phyloP scores from a whole-genome alignment of 2,113 vertebrate species.

The Brachyistius frenatus region DNA sequence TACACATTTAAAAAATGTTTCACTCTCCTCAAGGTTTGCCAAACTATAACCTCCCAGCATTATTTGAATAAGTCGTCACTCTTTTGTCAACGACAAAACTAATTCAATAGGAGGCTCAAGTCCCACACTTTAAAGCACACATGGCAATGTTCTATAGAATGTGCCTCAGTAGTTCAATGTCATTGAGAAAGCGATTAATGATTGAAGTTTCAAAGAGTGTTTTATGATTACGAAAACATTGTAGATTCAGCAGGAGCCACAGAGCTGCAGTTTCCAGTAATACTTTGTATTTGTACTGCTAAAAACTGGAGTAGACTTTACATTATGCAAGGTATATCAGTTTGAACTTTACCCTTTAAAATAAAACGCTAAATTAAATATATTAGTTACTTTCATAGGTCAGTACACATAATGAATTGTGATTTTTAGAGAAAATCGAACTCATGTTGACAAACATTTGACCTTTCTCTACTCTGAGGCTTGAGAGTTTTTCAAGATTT shows the following conservation, averaged over 20 bases:
- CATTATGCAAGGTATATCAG: neutral
- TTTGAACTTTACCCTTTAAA: neutral
- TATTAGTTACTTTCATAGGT: neutral
- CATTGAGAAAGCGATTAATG: neutral
- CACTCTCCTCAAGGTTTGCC: neutral
- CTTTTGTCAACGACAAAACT: no score
- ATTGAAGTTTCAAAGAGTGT: neutral
- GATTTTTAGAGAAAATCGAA: neutral
- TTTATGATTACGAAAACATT: neutral
- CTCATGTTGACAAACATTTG: neutral
- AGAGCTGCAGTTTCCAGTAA: neutral
- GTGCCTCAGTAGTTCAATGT: neutral
- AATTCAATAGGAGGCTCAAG: no score
- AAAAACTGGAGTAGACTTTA: no score
- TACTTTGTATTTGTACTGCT: no score
- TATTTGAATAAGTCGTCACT: no score
- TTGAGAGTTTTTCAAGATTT: neutral
- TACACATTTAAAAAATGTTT: neutral
- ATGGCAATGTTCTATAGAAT: neutral
- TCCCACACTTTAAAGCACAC: no score
- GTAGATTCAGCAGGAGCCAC: neutral
- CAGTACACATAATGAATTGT: neutral
- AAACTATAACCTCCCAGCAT: no score
- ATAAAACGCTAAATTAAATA: neutral
- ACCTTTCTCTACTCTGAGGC: neutral